Evolutionary conservation across 2,797 vertebrate genomes (phyloP).

Genomic region (Manis javanica): DNA sequence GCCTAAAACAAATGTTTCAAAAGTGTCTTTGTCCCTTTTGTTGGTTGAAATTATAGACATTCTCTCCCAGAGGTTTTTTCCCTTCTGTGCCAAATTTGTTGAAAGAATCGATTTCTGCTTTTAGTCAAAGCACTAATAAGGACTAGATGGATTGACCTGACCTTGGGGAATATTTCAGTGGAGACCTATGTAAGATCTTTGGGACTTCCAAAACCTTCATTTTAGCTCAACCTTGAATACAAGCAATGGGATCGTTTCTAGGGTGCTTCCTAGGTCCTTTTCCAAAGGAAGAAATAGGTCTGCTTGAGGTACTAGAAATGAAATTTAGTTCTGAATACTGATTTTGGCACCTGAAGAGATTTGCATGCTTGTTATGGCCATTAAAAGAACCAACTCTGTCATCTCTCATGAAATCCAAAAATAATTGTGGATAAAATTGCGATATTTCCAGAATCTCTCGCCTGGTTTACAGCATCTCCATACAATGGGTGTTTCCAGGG

Average conservation of each 20-base stretch:
- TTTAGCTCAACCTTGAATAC: neutral
- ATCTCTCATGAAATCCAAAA: neutral
- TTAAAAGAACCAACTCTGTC: constrained; percentile 9
- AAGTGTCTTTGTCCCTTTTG: neutral
- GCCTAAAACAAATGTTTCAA: neutral
- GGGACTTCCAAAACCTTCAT: neutral
- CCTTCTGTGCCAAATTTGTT: neutral
- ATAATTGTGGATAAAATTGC: neutral
- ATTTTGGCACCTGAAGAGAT: constrained; percentile 30
- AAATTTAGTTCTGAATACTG: constrained; percentile 26
- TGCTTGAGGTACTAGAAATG: neutral
- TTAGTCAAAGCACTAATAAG: neutral
- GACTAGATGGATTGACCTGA: neutral
- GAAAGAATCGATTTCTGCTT: neutral
- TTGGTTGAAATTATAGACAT: neutral
- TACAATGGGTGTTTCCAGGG: no score
- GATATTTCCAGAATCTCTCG: no score
- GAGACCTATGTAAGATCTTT: neutral
- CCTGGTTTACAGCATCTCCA: no score
- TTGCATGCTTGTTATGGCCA: neutral
- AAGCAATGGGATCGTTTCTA: neutral
- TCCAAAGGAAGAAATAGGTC: neutral
- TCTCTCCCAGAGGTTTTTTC: neutral
- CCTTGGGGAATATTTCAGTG: neutral
- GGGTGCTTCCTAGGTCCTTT: neutral